Evolutionary conservation across 1,140 invertebrate species (phyloP).

Genomic region (Panagrolaimus sp.): DNA sequence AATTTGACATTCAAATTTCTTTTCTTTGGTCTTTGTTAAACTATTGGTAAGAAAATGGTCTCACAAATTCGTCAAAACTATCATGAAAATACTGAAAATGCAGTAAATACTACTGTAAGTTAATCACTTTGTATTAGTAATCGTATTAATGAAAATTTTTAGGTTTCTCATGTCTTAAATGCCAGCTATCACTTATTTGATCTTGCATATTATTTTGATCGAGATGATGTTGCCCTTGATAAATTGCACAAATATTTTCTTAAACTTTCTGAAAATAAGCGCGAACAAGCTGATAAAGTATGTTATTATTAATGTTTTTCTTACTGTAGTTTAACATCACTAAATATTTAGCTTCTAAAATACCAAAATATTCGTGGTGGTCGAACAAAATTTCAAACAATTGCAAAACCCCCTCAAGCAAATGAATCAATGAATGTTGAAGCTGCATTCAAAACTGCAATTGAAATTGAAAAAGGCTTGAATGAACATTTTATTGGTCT

Average conservation of each 20-base stretch:
- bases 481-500: conserved; percentile 70
- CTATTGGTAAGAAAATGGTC: background rate
- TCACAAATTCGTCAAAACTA: conserved; percentile 3
- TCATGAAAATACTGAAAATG: background rate
- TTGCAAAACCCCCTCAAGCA: conserved; percentile 66
- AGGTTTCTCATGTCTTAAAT: conserved; percentile 78
- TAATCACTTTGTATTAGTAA: background rate
- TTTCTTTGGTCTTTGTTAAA: too few species aligned
- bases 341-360: conserved; percentile 64
- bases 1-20: too few species aligned
- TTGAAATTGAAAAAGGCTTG: conserved; percentile 71
- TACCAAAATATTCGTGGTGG: conserved; percentile 76
- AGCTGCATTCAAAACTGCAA: conserved; percentile 69
- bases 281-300: conserved; percentile 69
- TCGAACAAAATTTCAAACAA: conserved; percentile 14
- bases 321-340: background rate
- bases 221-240: conserved; percentile 72
- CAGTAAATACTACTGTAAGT: background rate
- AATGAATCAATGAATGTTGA: conserved; percentile 66
- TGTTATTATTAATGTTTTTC: background rate
- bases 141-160: conserved; percentile 49
- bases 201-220: conserved; percentile 75
- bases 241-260: conserved; percentile 71
- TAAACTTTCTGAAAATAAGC: conserved; percentile 70
- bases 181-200: conserved; percentile 76